phyloP scores from a whole-genome alignment of 2,888 invertebrate genomes.

The Drosophila borealis region DNA sequence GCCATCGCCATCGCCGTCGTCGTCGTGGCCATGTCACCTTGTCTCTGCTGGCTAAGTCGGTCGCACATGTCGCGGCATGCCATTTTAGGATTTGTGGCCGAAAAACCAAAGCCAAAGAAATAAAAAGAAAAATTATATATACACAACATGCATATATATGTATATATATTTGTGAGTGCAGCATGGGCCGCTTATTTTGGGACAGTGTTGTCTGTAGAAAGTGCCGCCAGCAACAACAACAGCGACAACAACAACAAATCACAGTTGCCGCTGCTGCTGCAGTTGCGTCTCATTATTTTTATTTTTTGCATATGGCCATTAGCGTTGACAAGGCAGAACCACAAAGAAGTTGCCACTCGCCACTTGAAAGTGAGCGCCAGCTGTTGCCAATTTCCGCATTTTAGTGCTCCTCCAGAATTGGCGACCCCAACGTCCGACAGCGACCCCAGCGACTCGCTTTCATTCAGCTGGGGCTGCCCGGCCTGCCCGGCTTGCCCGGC shows the following conservation, averaged over 20 bases:
- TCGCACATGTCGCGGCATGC: slow-evolving; percentile 81
- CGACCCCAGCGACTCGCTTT: slow-evolving; percentile 64
- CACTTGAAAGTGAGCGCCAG: slow-evolving; percentile 76
- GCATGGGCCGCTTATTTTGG: slow-evolving; percentile 77
- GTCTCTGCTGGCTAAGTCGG: slow-evolving; percentile 76
- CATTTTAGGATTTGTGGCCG: slow-evolving; percentile 81
- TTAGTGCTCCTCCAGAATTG: slow-evolving; percentile 52
- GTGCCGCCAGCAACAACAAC: slow-evolving; percentile 59
- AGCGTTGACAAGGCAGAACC: slow-evolving; percentile 79
- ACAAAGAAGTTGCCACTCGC: slow-evolving; percentile 71
- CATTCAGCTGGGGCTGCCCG: slow-evolving; percentile 47
- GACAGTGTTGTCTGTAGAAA: slow-evolving; percentile 70
- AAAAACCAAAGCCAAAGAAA: slow-evolving; percentile 45
- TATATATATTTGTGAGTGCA: slow-evolving; percentile 47
- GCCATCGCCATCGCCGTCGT: slow-evolving; percentile 24
- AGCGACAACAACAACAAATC: slow-evolving; percentile 54
- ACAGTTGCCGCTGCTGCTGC: slow-evolving; percentile 51
- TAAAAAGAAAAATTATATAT: slow-evolving; percentile 36
- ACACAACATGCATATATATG: slow-evolving; percentile 19
- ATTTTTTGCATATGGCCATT: slow-evolving; percentile 76
- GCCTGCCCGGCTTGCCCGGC: slow-evolving; percentile 2
- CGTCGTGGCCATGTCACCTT: slow-evolving; percentile 69
- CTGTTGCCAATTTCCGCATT: slow-evolving; percentile 77
- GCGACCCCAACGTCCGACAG: slow-evolving; percentile 44
- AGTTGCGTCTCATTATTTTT: slow-evolving; percentile 67